phyloP scores from a whole-genome alignment of 1,140 invertebrate species.

The Drosophila dunni region DNA sequence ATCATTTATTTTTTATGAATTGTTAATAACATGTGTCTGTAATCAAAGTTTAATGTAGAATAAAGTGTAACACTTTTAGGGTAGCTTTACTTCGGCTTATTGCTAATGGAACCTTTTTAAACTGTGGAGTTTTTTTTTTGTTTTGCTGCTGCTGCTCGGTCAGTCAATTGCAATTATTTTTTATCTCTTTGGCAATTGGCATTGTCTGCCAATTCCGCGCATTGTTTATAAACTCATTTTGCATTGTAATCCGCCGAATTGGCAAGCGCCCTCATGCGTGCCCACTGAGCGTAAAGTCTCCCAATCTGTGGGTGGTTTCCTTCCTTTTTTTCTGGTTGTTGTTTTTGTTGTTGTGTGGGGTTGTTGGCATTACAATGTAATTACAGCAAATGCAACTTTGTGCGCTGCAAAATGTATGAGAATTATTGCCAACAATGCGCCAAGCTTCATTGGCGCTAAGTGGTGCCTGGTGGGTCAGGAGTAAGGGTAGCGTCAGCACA shows the following conservation, averaged over 20 bases:
- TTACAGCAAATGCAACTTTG: conserved; percentile 79
- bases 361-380: conserved; percentile 69
- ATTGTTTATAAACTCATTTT: conserved; percentile 82
- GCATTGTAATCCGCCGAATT: conserved; percentile 78
- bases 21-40: background rate
- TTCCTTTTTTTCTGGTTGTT: too few relatives aligned
- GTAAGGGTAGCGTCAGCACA: background rate
- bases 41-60: background rate
- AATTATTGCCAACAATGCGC: conserved; percentile 41
- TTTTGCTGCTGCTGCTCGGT: conserved; percentile 10
- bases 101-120: background rate
- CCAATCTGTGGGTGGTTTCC: conserved; percentile 12
- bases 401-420: conserved; percentile 62
- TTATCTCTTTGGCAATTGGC: conserved; percentile 68
- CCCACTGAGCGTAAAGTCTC: conserved; percentile 59
- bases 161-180: conserved; percentile 79
- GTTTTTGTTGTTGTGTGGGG: background rate
- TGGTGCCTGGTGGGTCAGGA: background rate
- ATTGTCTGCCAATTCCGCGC: conserved; percentile 42
- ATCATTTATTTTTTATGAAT: background rate
- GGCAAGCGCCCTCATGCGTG: conserved; percentile 67
- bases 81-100: conserved; percentile 22
- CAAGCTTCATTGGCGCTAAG: conserved; percentile 30
- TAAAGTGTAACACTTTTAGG: conserved; percentile 7
- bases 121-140: conserved; percentile 10